Evolutionary conservation across 1,140 invertebrate genomes (phyloP).

Genomic region (Thalassaphorura encarpata): DNA sequence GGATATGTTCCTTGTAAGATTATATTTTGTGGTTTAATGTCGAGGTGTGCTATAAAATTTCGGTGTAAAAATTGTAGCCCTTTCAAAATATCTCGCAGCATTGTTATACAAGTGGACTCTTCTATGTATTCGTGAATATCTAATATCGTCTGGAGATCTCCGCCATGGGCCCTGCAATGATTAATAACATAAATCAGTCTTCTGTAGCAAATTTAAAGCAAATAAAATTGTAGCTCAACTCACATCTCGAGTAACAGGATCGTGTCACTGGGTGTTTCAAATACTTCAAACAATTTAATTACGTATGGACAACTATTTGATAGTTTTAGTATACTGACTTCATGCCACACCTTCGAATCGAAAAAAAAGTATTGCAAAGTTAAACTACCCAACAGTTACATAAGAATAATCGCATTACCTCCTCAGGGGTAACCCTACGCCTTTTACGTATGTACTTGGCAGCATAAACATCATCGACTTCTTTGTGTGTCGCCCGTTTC

Average conservation of each 20-base stretch:
- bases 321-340: slow-evolving; percentile 27
- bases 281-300: slow-evolving; percentile 30
- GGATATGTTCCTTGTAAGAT: slow-evolving; percentile 28
- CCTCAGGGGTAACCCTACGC: slow-evolving; percentile 26
- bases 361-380: slow-evolving; percentile 3
- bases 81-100: slow-evolving; percentile 29
- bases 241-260: slow-evolving; percentile 32
- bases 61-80: slow-evolving; percentile 29
- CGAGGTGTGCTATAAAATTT: slow-evolving; percentile 32
- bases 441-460: slow-evolving; percentile 32
- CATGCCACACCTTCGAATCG: slow-evolving; percentile 29
- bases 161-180: slow-evolving; percentile 28
- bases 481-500: slow-evolving; percentile 17
- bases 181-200: slow-evolving; percentile 5
- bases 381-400: background rate
- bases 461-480: slow-evolving; percentile 24
- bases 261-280: slow-evolving; percentile 31
- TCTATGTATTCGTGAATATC: slow-evolving; percentile 31
- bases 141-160: slow-evolving; percentile 31
- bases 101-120: slow-evolving; percentile 26
- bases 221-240: slow-evolving; percentile 1
- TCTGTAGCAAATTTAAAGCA: background rate
- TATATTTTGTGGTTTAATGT: slow-evolving; percentile 33
- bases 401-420: slow-evolving; percentile 12
- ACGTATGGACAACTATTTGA: slow-evolving; percentile 31